phyloP scores from a whole-genome alignment of 2,113 vertebrate genomes.

The Scortum barcoo region DNA sequence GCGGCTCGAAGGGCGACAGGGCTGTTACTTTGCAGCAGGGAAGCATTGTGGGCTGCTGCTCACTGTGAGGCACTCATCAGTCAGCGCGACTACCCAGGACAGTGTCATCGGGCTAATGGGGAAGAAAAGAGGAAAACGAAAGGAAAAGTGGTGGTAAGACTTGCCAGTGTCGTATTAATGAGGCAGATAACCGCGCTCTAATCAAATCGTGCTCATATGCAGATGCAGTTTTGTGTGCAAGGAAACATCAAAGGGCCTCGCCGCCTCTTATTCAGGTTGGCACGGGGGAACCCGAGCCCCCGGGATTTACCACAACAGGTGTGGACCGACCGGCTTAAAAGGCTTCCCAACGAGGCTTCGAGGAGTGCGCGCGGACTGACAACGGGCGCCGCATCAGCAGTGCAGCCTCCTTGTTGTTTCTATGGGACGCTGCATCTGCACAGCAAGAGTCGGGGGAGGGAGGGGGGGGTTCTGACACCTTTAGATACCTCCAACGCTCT shows the following conservation, averaged over 20 bases:
- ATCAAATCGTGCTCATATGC: background rate
- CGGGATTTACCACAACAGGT: background rate
- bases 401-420: background rate
- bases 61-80: background rate
- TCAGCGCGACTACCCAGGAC: background rate
- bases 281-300: background rate
- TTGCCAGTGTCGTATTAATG: too few relatives aligned
- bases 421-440: background rate
- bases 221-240: background rate
- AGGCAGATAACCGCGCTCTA: background rate
- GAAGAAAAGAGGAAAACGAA: background rate
- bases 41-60: background rate
- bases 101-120: background rate
- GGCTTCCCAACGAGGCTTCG: background rate
- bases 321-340: background rate
- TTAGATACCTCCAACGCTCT: background rate
- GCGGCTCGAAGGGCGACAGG: background rate
- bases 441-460: too few relatives aligned
- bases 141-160: background rate
- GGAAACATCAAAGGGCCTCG: too few relatives aligned
- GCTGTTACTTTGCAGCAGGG: background rate
- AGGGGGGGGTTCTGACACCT: background rate
- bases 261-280: background rate
- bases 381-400: background rate
- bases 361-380: background rate